Evolutionary conservation across 2,113 vertebrate species (phyloP).

Genomic region (Tychaedon coryphoeus): DNA sequence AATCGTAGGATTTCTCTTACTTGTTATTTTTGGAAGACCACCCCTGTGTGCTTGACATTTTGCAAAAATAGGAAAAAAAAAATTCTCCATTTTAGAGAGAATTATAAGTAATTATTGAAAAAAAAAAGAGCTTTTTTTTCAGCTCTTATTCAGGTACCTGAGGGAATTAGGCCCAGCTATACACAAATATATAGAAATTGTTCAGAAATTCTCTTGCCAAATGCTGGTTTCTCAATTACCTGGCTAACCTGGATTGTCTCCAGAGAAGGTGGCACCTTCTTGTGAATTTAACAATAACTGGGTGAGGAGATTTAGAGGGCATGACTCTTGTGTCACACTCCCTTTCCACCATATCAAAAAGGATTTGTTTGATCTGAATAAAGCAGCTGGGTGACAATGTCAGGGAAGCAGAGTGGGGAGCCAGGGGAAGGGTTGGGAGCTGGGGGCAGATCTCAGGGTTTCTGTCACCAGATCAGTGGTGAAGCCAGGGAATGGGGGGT

Average conservation of each 20-base stretch:
- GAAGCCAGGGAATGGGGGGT: background rate
- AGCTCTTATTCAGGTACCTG: background rate
- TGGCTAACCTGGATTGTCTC: background rate
- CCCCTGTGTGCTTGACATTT: fast-evolving
- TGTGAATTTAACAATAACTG: background rate
- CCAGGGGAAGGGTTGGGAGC: background rate
- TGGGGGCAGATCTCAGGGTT: background rate
- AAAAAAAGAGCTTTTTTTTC: background rate
- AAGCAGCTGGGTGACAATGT: background rate
- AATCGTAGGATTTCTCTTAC: background rate
- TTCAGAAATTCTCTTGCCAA: background rate
- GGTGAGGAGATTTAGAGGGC: background rate
- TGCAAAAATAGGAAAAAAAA: background rate
- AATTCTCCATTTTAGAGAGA: background rate
- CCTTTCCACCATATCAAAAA: background rate
- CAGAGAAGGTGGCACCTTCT: background rate
- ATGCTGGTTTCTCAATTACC: background rate
- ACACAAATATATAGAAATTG: background rate
- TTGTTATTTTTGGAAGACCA: background rate
- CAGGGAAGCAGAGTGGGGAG: background rate
- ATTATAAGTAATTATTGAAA: background rate
- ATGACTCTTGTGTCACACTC: background rate
- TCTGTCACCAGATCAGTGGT: background rate
- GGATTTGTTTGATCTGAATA: background rate
- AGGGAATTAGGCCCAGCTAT: background rate